These are phyloP conservation scores for Sthenelais limicola DNA, from an alignment of 2,888 invertebrate species.

Conservation along the genomic window DNA sequence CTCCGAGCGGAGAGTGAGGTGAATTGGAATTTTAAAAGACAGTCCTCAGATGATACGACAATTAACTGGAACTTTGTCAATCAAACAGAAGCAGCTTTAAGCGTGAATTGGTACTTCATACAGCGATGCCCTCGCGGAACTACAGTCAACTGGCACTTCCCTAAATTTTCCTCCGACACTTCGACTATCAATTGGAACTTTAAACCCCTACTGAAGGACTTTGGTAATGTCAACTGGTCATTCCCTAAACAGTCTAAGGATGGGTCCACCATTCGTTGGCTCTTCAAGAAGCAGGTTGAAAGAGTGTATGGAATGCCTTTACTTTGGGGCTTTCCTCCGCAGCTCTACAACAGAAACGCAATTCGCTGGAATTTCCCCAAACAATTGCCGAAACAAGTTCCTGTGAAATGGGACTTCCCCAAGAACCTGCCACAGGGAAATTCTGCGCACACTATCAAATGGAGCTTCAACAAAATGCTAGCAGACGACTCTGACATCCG, in stretches of 20 bases:
- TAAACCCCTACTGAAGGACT: neutral
- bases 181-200: constrained; percentile 17
- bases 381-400: neutral
- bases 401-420: constrained; percentile 15
- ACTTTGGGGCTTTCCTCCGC: constrained; percentile 28
- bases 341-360: constrained; percentile 1
- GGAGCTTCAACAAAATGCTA: constrained; percentile 7
- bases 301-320: constrained; percentile 20
- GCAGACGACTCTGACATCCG: constrained; percentile 6
- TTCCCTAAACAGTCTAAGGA: constrained; percentile 25
- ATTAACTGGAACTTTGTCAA: constrained; percentile 25
- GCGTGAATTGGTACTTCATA: constrained; percentile 24
- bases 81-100: constrained; percentile 8
- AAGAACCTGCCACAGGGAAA: constrained; percentile 11
- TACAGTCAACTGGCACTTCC: constrained; percentile 21
- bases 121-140: constrained; percentile 23
- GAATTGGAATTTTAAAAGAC: constrained; percentile 7
- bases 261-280: constrained; percentile 1
- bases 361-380: constrained; percentile 11
- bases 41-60: constrained; percentile 1
- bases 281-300: constrained; percentile 36
- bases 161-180: neutral
- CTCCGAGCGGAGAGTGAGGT: neutral
- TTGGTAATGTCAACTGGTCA: constrained; percentile 17
- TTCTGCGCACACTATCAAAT: constrained; percentile 16